A percentile compares a stretch with the other conserved stretches of the same genome.
phyloP scores from a whole-genome alignment of 2,888 invertebrate species.

The Aphelenchoides bicaudatus region DNA sequence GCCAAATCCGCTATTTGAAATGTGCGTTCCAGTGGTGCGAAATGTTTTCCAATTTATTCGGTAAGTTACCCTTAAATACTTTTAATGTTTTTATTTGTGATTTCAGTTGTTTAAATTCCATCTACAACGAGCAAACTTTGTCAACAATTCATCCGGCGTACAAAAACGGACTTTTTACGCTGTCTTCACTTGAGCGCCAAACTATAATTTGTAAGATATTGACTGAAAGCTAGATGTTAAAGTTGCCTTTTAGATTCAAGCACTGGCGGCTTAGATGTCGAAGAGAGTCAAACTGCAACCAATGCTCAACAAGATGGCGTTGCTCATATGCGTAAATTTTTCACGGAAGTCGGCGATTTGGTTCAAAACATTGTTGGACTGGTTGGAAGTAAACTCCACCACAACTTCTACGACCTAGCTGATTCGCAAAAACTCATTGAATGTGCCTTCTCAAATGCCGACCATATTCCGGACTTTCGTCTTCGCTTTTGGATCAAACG shows the following conservation, averaged over 20 bases:
- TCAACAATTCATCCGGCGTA: constrained; percentile 35
- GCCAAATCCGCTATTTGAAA: constrained; percentile 36
- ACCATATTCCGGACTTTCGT: constrained; percentile 36
- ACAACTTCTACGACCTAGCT: constrained; percentile 31
- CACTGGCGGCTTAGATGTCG: constrained; percentile 23
- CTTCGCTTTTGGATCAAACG: constrained; percentile 39
- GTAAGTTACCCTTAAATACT: constrained; percentile 23
- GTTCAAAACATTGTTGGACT: constrained; percentile 39
- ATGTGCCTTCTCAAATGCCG: constrained; percentile 23
- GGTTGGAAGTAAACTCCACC: constrained; percentile 30
- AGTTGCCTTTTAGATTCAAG: constrained; percentile 19
- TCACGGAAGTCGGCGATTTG: constrained; percentile 30
- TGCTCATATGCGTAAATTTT: constrained; percentile 29
- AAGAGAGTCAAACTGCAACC: neutral
- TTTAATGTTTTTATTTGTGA: constrained; percentile 26
- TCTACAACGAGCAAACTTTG: constrained; percentile 27
- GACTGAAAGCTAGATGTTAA: neutral
- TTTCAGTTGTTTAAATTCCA: constrained; percentile 35
- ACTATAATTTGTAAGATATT: constrained; percentile 38
- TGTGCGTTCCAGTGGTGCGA: constrained; percentile 35
- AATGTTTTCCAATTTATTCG: constrained; percentile 35
- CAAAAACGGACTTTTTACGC: constrained; percentile 30
- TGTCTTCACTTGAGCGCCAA: constrained; percentile 41
- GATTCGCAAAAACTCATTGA: constrained; percentile 25
- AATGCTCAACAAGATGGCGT: constrained; percentile 5